A percentile compares a stretch with the other conserved stretches of the same genome.
Conservation (phyloP, 2,113 vertebrate species). For the Tylochromis polylepis region DNA sequence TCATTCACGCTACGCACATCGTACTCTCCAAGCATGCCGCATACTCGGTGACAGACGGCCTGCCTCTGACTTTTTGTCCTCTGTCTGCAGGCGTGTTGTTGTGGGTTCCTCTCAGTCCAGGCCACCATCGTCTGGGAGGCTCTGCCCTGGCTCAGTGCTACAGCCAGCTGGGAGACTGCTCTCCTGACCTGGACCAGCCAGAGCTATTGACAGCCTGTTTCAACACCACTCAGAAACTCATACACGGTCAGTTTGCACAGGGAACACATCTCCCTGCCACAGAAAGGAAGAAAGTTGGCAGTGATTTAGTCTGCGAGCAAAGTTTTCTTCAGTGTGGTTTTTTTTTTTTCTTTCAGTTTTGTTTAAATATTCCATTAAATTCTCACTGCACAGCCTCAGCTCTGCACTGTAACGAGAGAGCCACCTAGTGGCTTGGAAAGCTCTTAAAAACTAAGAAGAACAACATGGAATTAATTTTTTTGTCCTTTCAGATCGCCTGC, state of each 20-base stretch:
- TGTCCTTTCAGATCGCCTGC: conserved; percentile 66
- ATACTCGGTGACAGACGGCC: not conserved
- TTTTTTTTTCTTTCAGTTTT: not conserved
- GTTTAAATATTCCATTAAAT: not conserved
- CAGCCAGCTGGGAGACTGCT: conserved; percentile 82
- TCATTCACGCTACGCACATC: not conserved
- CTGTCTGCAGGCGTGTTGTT: conserved; percentile 75
- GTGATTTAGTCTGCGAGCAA: not conserved
- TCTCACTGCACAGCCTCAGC: not conserved
- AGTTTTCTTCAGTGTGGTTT: not conserved
- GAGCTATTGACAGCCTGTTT: conserved; percentile 77
- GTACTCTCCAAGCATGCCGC: not conserved
- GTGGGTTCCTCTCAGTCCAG: conserved; percentile 79
- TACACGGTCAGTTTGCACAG: conserved; percentile 67
- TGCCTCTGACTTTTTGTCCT: not conserved
- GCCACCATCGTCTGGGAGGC: conserved; percentile 80
- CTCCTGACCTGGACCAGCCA: conserved; percentile 82
- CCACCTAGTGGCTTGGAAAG: conserved; percentile 23
- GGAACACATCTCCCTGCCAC: not conserved
- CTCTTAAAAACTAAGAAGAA: not conserved
- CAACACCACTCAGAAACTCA: conserved; percentile 78
- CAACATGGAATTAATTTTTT: not conserved
- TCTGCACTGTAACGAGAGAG: not conserved
- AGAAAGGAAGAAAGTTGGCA: not conserved
- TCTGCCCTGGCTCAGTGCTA: conserved; percentile 89